phyloP scores from a whole-genome alignment of 2,888 invertebrate species.

The Augochlorella aurata region DNA sequence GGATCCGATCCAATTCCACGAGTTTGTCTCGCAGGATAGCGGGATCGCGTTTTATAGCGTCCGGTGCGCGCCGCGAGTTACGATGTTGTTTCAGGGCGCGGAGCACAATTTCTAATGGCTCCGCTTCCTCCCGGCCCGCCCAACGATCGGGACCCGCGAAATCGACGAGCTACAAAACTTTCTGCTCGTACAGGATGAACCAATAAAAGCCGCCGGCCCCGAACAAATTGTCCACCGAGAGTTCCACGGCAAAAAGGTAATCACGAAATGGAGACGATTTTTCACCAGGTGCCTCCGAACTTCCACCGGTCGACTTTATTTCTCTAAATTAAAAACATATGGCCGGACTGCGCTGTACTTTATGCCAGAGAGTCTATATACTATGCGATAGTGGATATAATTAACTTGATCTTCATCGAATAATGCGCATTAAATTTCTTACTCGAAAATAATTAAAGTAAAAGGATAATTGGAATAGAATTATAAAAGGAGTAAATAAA shows the following conservation, averaged over 20 bases:
- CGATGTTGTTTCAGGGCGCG: constrained; percentile 16
- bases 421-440: too few relatives aligned
- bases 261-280: background rate
- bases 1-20: background rate
- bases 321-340: too few relatives aligned
- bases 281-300: background rate
- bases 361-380: too few relatives aligned
- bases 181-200: background rate
- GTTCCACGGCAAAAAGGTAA: background rate
- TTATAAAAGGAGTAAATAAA: too few relatives aligned
- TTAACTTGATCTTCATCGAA: too few relatives aligned
- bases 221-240: too few relatives aligned
- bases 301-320: background rate
- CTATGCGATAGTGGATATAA: too few relatives aligned
- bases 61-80: constrained; percentile 10
- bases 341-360: too few relatives aligned
- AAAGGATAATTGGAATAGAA: too few relatives aligned
- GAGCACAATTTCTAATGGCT: background rate
- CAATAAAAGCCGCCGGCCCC: background rate
- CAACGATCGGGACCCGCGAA: background rate
- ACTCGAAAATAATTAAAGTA: too few relatives aligned
- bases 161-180: background rate
- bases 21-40: background rate
- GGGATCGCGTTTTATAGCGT: background rate
- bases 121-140: background rate